These are phyloP conservation scores for Hydriomena furcata DNA, from an alignment of 2,888 invertebrate species.

Conservation along the genomic window DNA sequence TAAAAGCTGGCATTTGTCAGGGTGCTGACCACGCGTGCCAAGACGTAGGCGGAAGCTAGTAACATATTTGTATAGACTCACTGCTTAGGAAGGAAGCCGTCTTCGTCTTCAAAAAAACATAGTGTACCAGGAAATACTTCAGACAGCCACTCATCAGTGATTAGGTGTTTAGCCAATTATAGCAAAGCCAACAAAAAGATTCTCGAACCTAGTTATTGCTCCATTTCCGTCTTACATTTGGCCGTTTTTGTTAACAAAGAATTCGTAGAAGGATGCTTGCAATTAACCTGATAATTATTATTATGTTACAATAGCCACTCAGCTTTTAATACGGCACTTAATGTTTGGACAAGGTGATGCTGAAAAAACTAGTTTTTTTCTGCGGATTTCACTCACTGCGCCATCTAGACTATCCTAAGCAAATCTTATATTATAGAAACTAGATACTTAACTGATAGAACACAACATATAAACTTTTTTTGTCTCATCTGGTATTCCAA, in stretches of 20 bases:
- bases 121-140: conserved; percentile 17
- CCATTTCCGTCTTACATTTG: conserved; percentile 22
- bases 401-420: no score
- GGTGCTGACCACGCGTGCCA: no score
- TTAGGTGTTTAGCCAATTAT: conserved; percentile 18
- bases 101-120: conserved; percentile 8
- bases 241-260: conserved; percentile 12
- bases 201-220: conserved; percentile 11
- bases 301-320: no score
- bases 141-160: conserved; percentile 13
- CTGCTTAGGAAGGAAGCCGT: not conserved
- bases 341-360: no score
- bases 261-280: conserved; percentile 1
- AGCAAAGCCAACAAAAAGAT: conserved; percentile 17
- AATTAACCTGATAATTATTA: not conserved
- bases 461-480: no score
- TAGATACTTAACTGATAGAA: no score
- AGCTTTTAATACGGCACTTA: no score
- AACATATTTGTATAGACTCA: not conserved
- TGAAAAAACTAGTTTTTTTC: no score
- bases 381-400: no score
- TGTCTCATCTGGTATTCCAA: no score
- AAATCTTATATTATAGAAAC: no score
- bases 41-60: not conserved
- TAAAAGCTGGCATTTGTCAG: no score